Conservation (phyloP, 92 coral and sea anemone species). For the Palythoa grandis region DNA sequence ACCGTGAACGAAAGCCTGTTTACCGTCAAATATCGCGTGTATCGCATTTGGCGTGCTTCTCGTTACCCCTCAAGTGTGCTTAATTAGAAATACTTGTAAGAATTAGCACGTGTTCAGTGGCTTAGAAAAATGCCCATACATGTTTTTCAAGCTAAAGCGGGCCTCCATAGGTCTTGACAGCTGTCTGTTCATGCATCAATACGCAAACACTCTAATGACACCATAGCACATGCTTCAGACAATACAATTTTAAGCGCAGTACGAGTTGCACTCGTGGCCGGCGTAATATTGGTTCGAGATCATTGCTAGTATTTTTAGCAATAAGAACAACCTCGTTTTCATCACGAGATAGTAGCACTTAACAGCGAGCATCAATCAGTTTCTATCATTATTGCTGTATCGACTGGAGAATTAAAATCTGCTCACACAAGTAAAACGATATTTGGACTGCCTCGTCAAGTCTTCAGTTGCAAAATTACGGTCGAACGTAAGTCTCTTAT, state of each 20-base stretch:
- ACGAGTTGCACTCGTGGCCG: neutral
- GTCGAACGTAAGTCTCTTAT: neutral
- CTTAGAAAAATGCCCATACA: no score
- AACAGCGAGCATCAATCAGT: neutral
- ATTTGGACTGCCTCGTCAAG: neutral
- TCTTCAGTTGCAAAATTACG: neutral
- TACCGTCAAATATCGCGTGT: neutral
- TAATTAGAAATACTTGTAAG: neutral
- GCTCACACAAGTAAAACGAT: neutral
- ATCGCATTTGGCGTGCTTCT: neutral
- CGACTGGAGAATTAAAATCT: neutral
- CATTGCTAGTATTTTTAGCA: neutral
- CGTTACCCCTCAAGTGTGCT: neutral
- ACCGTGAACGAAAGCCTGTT: neutral
- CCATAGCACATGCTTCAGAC: conserved; percentile 6
- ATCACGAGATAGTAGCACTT: neutral
- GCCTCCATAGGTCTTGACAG: no score
- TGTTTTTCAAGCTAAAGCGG: no score
- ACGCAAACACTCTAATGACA: neutral
- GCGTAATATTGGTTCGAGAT: neutral
- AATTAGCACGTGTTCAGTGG: neutral
- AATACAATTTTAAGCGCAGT: neutral
- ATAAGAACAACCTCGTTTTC: neutral
- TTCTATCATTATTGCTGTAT: neutral
- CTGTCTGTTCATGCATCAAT: neutral